Percentiles rank a stretch among this genome's conserved stretches.
Evolutionary conservation across 1,140 invertebrate species (phyloP).

Genomic region (Bursaphelenchus mucronatus): DNA sequence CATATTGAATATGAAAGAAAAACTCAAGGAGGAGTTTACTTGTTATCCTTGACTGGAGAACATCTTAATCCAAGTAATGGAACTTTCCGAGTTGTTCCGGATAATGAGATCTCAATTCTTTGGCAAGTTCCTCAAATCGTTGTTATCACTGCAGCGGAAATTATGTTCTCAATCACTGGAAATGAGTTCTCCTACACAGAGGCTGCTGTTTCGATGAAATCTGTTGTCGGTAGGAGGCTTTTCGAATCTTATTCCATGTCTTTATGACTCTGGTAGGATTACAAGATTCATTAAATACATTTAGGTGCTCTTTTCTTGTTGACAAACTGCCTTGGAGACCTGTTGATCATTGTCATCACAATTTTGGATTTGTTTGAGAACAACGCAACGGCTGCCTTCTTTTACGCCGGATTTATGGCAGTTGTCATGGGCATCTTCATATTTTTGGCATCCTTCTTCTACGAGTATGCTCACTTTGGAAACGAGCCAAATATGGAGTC

Average conservation of each 20-base stretch:
- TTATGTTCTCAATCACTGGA: slow-evolving; percentile 59
- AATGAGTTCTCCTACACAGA: slow-evolving; percentile 58
- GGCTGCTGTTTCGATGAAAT: slow-evolving; percentile 62
- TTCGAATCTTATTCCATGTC: too few species aligned
- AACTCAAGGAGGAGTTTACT: slow-evolving; percentile 48
- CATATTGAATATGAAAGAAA: slow-evolving; percentile 26
- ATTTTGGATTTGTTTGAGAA: slow-evolving; percentile 68
- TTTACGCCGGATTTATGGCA: slow-evolving; percentile 28
- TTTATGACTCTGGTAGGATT: too few species aligned
- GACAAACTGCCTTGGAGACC: slow-evolving; percentile 81
- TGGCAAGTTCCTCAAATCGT: slow-evolving; percentile 59
- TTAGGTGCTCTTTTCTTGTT: slow-evolving; percentile 81
- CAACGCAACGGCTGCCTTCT: slow-evolving; percentile 62
- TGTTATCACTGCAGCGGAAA: slow-evolving; percentile 56
- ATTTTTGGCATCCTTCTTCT: background rate
- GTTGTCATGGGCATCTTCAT: background rate
- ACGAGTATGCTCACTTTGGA: too few species aligned
- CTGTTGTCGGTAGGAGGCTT: slow-evolving; percentile 65
- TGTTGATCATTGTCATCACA: slow-evolving; percentile 80
- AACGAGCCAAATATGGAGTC: too few species aligned
- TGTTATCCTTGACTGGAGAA: slow-evolving; percentile 29
- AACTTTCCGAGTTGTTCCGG: slow-evolving; percentile 68
- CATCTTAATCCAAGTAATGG: slow-evolving; percentile 61
- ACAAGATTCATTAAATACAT: slow-evolving; percentile 68
- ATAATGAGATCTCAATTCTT: slow-evolving; percentile 50